Percentiles rank a stretch among this genome's conserved stretches.
These are phyloP conservation scores for Phytoseiulus persimilis DNA, from an alignment of 2,888 invertebrate species.

Conservation along the genomic window DNA sequence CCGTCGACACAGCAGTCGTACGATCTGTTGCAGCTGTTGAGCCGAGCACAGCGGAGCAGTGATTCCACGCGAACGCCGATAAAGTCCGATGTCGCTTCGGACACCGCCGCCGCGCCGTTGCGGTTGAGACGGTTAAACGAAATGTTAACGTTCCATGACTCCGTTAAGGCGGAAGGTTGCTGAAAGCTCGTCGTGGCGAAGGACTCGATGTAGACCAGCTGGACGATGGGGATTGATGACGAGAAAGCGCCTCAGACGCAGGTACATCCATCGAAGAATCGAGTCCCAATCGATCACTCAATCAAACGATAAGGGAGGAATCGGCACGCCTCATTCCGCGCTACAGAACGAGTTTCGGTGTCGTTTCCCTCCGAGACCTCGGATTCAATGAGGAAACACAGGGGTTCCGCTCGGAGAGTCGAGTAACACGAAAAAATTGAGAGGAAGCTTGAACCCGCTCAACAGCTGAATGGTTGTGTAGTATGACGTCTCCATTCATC, in stretches of 20 bases:
- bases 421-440: neutral
- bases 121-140: neutral
- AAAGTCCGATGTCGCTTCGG: neutral
- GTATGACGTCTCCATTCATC: neutral
- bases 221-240: neutral
- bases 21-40: neutral
- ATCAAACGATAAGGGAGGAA: too few species aligned
- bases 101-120: neutral
- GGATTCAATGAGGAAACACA: neutral
- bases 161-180: neutral
- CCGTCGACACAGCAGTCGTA: neutral
- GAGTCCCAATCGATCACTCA: too few species aligned
- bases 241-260: neutral
- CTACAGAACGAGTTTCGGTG: neutral
- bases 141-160: neutral
- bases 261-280: too few species aligned
- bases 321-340: too few species aligned
- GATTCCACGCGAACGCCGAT: neutral
- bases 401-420: neutral
- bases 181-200: neutral
- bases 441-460: neutral
- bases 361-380: neutral
- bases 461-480: neutral
- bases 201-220: neutral
- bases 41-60: neutral